Conservation (phyloP, 2,113 vertebrate genomes). For the Otocyon megalotis region DNA sequence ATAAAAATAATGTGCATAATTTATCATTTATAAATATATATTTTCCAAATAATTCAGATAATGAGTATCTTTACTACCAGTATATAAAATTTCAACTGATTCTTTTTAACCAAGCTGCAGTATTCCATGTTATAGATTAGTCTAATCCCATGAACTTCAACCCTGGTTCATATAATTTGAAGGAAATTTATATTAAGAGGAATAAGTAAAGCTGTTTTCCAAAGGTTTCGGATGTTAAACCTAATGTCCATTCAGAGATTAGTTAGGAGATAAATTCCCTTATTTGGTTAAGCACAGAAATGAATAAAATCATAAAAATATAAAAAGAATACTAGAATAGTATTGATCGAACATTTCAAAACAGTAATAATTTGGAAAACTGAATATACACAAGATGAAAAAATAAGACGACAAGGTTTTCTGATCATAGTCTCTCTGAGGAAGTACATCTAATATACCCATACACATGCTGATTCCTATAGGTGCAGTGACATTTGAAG, state of each 20-base stretch:
- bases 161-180: not conserved
- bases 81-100: not conserved
- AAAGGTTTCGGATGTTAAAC: conserved; percentile 2
- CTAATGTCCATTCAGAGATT: not conserved
- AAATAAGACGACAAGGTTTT: not conserved
- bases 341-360: not conserved
- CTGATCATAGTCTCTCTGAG: not conserved
- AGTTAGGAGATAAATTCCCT: not conserved
- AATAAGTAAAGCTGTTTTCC: not conserved
- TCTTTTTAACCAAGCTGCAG: not conserved
- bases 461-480: not conserved
- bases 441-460: not conserved
- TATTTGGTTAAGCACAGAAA: not conserved
- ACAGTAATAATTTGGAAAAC: not conserved
- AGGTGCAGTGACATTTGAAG: not conserved
- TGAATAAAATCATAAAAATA: conserved; percentile 18
- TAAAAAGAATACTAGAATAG: not conserved
- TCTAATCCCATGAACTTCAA: not conserved
- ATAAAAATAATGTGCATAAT: not conserved
- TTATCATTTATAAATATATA: not conserved
- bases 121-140: not conserved
- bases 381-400: not conserved
- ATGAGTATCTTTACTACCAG: not conserved
- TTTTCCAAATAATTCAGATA: not conserved
- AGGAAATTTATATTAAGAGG: not conserved